These are phyloP conservation scores for Tetraneura akinire DNA, from an alignment of 1,140 invertebrate species.

Conservation along the genomic window DNA sequence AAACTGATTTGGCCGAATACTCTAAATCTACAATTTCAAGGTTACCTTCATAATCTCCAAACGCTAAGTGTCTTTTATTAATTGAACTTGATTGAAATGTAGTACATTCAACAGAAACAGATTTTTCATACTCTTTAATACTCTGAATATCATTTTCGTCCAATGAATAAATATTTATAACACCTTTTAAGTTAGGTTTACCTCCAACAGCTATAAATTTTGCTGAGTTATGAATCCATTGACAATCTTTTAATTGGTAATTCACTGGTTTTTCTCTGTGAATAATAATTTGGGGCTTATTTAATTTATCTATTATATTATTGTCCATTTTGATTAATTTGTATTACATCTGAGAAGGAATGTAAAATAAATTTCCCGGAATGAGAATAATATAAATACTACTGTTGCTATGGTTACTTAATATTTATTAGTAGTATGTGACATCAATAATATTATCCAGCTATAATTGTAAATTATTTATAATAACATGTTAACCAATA, in stretches of 20 bases:
- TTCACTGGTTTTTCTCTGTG: constrained; percentile 81
- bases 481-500: no score
- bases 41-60: constrained; percentile 88
- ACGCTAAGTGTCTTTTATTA: constrained; percentile 78
- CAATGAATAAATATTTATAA: constrained; percentile 86
- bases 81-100: constrained; percentile 86
- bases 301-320: constrained; percentile 45
- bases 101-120: constrained; percentile 86
- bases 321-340: constrained; percentile 28
- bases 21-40: constrained; percentile 84
- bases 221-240: constrained; percentile 91
- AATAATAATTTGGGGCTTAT: constrained; percentile 86
- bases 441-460: constrained; percentile 18
- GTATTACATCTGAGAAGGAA: neutral
- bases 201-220: constrained; percentile 89
- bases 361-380: neutral
- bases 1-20: constrained; percentile 71
- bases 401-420: constrained; percentile 43
- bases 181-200: constrained; percentile 78
- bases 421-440: neutral
- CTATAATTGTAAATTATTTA: no score
- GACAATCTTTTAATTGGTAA: constrained; percentile 87
- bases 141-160: constrained; percentile 71
- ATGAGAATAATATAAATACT: neutral
- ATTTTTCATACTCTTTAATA: constrained; percentile 74